Conservation (phyloP, 2,113 vertebrate species). For the Bagarius yarrelli region DNA sequence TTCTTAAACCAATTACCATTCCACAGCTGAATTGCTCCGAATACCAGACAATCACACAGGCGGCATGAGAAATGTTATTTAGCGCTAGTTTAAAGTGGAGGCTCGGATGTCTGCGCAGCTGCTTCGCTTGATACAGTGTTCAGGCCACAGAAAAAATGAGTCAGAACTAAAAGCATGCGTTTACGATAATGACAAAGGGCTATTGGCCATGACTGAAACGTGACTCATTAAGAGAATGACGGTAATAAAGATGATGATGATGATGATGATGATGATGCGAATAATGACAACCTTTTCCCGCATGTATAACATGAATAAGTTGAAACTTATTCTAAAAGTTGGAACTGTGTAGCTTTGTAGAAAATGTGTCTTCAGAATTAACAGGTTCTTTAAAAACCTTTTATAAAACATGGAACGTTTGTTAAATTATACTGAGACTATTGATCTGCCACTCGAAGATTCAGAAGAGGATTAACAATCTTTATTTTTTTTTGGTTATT, state of each 20-base stretch:
- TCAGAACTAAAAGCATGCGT: constrained; percentile 35
- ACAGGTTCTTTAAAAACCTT: no score
- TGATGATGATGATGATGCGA: neutral
- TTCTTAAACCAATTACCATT: constrained; percentile 15
- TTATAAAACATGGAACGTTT: no score
- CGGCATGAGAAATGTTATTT: neutral
- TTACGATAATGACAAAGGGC: neutral
- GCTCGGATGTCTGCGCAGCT: neutral
- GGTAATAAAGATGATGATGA: neutral
- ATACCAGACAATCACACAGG: constrained; percentile 11
- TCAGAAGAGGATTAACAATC: no score
- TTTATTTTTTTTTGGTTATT: no score
- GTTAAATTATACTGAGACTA: no score
- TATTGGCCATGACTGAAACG: neutral
- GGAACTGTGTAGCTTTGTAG: neutral
- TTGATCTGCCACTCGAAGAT: no score
- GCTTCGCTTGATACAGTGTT: neutral
- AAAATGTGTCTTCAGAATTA: no score
- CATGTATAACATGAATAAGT: neutral
- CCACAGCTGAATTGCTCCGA: constrained; percentile 13
- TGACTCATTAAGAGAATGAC: constrained; percentile 9
- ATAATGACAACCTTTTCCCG: neutral
- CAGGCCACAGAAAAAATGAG: constrained; percentile 23
- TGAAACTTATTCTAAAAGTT: neutral
- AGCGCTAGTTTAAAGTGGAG: constrained; percentile 7